Conservation (phyloP, 2,888 invertebrate species). For the Frankliniella fusca region DNA sequence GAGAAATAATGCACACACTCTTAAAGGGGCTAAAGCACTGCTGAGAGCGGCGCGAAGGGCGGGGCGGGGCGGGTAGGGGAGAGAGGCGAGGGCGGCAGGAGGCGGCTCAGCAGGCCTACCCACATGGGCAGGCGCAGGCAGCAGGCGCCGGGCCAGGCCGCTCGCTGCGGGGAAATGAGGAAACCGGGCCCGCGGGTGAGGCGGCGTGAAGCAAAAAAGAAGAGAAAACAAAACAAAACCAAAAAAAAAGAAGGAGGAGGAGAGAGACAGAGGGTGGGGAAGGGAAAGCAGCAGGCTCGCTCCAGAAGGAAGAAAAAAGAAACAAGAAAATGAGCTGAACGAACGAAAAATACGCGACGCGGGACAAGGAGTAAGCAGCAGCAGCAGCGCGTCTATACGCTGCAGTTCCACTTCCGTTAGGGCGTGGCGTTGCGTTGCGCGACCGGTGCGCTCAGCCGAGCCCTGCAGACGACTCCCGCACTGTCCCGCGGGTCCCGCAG, state of each 20-base stretch:
- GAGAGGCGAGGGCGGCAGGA: too few species aligned
- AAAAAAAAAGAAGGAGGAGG: neutral
- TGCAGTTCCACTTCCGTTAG: neutral
- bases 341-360: too few species aligned
- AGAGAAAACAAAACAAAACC: neutral
- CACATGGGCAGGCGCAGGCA: too few species aligned
- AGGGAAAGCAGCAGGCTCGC: too few species aligned
- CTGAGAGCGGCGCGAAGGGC: too few species aligned
- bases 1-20: conserved; percentile 12
- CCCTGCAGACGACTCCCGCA: neutral
- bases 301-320: too few species aligned
- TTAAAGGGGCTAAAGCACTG: conserved; percentile 12
- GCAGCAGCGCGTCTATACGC: neutral
- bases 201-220: neutral
- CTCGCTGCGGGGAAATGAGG: too few species aligned
- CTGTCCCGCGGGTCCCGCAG: neutral
- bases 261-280: neutral
- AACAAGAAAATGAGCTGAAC: too few species aligned
- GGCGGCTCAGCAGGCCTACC: too few species aligned
- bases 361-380: conserved; percentile 1
- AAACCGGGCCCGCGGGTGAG: too few species aligned
- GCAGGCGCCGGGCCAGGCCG: too few species aligned
- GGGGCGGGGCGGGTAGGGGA: too few species aligned
- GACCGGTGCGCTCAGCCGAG: neutral
- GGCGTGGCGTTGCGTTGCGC: neutral